These are phyloP conservation scores for Pocillopora meandrina DNA, from an alignment of 92 coral and sea anemone species.

Conservation along the genomic window DNA sequence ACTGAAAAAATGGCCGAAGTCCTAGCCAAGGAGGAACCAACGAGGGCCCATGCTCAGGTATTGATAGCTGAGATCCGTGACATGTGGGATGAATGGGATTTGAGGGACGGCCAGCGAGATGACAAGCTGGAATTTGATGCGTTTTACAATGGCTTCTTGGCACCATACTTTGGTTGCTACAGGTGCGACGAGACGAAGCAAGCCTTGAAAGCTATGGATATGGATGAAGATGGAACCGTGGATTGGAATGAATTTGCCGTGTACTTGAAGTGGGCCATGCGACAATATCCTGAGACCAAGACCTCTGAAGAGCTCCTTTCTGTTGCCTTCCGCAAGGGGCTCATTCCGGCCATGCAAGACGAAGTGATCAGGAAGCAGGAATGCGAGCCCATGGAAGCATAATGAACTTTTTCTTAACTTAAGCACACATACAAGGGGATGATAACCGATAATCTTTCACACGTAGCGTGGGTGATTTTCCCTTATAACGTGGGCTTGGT, in stretches of 20 bases:
- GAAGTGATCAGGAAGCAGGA: conserved; percentile 29
- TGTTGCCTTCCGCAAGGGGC: conserved; percentile 50
- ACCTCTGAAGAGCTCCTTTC: conserved; percentile 73
- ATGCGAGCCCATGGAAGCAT: background rate
- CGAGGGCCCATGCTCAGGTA: conserved; percentile 29
- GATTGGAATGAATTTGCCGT: conserved; percentile 81
- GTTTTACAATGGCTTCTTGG: conserved; percentile 76
- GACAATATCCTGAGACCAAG: conserved; percentile 63
- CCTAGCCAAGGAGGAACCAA: conserved; percentile 52
- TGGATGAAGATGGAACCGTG: conserved; percentile 76
- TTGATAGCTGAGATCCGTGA: conserved; percentile 58
- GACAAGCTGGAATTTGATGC: conserved; percentile 61
- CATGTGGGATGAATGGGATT: conserved; percentile 85
- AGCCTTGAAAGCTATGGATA: conserved; percentile 75
- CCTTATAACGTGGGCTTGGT: too few species aligned
- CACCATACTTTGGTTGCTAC: conserved; percentile 75
- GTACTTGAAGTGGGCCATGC: conserved; percentile 82
- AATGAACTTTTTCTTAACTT: background rate
- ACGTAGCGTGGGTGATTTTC: background rate
- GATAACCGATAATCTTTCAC: background rate
- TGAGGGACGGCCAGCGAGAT: conserved; percentile 58
- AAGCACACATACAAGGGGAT: background rate
- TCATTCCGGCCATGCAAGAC: conserved; percentile 63
- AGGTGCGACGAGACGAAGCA: conserved; percentile 66
- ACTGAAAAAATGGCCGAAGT: conserved; percentile 65